These are phyloP conservation scores for Malurus alboscapulatus DNA, from an alignment of 2,113 vertebrate genomes.

Conservation along the genomic window DNA sequence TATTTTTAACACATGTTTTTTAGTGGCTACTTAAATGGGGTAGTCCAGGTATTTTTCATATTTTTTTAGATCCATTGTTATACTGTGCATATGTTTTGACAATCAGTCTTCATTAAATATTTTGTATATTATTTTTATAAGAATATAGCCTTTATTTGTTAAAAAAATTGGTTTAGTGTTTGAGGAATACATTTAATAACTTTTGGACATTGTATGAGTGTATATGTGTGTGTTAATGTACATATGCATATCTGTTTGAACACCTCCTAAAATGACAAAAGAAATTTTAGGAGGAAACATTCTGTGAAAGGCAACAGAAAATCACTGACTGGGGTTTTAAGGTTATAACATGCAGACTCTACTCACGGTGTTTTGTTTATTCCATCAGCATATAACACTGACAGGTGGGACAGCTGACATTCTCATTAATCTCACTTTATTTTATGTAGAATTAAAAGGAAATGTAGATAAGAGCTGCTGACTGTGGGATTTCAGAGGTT, in stretches of 20 bases:
- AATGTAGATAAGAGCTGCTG: constrained; percentile 10
- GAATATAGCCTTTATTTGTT: not conserved
- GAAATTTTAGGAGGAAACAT: not conserved
- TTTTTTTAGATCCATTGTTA: not conserved
- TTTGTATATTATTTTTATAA: not conserved
- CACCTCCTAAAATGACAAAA: not conserved
- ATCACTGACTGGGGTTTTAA: not conserved
- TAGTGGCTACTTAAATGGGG: not conserved
- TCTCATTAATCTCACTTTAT: constrained; percentile 46
- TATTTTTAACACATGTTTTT: not conserved
- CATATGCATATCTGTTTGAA: not conserved
- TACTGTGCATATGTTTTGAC: not conserved
- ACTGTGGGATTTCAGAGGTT: not conserved
- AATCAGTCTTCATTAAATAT: not conserved
- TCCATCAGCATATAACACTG: not conserved
- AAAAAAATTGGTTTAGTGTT: not conserved
- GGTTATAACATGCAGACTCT: not conserved
- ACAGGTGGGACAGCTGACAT: not conserved
- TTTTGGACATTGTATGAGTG: not conserved
- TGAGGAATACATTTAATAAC: not conserved
- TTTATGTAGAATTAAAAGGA: constrained; percentile 19
- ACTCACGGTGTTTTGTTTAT: not conserved
- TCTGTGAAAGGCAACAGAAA: not conserved
- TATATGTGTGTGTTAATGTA: accelerated
- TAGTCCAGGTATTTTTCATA: not conserved